Conservation (phyloP, 2,888 invertebrate species). For the Erpobdella octoculata region DNA sequence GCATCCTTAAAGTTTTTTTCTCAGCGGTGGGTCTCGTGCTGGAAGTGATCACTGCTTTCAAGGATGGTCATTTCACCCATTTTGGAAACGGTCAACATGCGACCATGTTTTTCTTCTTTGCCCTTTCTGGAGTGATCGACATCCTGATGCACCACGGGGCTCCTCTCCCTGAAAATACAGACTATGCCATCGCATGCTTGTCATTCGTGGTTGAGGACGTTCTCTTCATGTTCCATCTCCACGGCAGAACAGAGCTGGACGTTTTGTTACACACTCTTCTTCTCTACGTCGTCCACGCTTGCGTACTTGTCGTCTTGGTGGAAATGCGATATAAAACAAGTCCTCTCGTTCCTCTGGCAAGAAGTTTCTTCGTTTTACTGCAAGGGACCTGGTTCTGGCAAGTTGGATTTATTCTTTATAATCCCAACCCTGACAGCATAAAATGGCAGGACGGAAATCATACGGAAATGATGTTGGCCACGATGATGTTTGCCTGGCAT, state of each 20-base stretch:
- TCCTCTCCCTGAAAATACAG: slow-evolving; percentile 50
- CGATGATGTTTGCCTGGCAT: slow-evolving; percentile 51
- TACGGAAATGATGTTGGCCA: slow-evolving; percentile 53
- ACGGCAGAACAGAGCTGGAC: slow-evolving; percentile 50
- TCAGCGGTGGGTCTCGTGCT: slow-evolving; percentile 45
- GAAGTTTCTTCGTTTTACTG: slow-evolving; percentile 52
- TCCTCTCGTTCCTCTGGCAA: slow-evolving; percentile 48
- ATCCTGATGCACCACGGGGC: slow-evolving; percentile 47
- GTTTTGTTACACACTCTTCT: slow-evolving; percentile 54
- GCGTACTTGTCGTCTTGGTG: slow-evolving; percentile 44
- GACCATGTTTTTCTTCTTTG: slow-evolving; percentile 56
- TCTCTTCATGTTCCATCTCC: slow-evolving; percentile 55
- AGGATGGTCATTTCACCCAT: slow-evolving; percentile 46
- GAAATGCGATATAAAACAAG: slow-evolving; percentile 51
- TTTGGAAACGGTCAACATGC: slow-evolving; percentile 55
- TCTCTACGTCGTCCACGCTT: slow-evolving; percentile 49
- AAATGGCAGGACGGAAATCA: slow-evolving; percentile 50
- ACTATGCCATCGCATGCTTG: slow-evolving; percentile 51
- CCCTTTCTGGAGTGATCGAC: slow-evolving; percentile 52
- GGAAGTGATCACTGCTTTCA: slow-evolving; percentile 50
- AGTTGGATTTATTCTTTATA: slow-evolving; percentile 55
- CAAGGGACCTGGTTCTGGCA: slow-evolving; percentile 58
- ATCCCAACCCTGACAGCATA: slow-evolving; percentile 46
- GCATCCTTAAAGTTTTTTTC: slow-evolving; percentile 43
- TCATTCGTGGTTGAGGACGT: slow-evolving; percentile 54